These are phyloP conservation scores for Pangasianodon gigas DNA, from an alignment of 2,113 vertebrate species.

Conservation along the genomic window DNA sequence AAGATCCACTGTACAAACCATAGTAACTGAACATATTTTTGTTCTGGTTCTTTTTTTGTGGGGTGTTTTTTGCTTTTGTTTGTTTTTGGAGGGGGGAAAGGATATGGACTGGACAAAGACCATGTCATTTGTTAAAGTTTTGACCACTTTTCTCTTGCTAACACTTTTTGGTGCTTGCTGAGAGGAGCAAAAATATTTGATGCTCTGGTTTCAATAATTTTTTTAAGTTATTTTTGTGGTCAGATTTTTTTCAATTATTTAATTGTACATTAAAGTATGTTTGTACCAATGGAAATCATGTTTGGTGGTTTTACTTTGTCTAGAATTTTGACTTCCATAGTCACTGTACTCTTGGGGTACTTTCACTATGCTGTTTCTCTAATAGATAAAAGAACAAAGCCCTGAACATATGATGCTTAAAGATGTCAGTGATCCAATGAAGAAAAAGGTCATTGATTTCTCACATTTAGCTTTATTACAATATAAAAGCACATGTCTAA, in stretches of 20 bases:
- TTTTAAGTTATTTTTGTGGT: slow-evolving; percentile 74
- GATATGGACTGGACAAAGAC: slow-evolving; percentile 72
- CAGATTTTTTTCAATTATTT: slow-evolving; percentile 80
- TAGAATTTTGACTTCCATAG: not conserved
- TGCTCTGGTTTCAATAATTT: slow-evolving; percentile 72
- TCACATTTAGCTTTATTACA: slow-evolving; percentile 68
- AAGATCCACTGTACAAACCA: slow-evolving; percentile 81
- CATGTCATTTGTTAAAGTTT: slow-evolving; percentile 75
- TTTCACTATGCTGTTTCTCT: too few relatives aligned
- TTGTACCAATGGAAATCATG: slow-evolving; percentile 76
- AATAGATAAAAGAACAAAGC: not conserved
- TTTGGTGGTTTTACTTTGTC: slow-evolving; percentile 28
- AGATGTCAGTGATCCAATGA: not conserved
- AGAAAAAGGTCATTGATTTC: not conserved
- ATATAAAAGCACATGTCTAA: slow-evolving; percentile 44
- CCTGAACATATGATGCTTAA: not conserved
- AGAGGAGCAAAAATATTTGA: slow-evolving; percentile 69
- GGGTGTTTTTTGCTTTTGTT: slow-evolving; percentile 48
- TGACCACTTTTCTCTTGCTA: slow-evolving; percentile 76
- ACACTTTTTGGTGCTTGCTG: slow-evolving; percentile 78
- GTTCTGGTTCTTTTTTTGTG: not conserved
- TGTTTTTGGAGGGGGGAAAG: slow-evolving; percentile 12
- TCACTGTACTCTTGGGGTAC: not conserved
- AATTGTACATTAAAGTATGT: slow-evolving; percentile 85
- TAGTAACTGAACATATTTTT: slow-evolving; percentile 74